A percentile compares a stretch with the other conserved stretches of the same genome.
Evolutionary conservation across 2,113 vertebrate genomes (phyloP).

Genomic region (Orthonyx spaldingii): DNA sequence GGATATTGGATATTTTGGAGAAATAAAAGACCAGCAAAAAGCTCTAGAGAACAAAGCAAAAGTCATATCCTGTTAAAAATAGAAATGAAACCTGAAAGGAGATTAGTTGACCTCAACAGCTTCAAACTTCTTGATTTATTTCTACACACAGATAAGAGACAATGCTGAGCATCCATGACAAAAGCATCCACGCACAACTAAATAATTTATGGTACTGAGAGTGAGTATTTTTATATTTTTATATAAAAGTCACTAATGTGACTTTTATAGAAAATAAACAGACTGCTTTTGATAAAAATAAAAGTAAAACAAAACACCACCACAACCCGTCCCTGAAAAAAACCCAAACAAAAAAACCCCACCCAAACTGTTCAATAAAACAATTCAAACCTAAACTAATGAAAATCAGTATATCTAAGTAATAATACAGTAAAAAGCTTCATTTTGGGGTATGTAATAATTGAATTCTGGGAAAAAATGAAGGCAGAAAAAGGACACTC

Average conservation of each 20-base stretch:
- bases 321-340: background rate
- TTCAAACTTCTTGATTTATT: background rate
- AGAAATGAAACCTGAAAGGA: background rate
- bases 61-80: background rate
- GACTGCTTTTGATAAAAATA: background rate
- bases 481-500: background rate
- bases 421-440: background rate
- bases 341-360: rapidly evolving
- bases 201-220: background rate
- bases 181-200: background rate
- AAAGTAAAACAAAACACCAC: background rate
- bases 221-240: too few species aligned
- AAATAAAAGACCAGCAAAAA: slow-evolving; percentile 1
- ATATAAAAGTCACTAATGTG: background rate
- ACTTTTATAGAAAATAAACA: background rate
- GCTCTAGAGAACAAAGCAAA: background rate
- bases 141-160: background rate
- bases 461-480: background rate
- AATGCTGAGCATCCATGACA: background rate
- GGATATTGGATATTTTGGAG: background rate
- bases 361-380: background rate
- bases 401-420: background rate
- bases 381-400: background rate
- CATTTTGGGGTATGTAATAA: background rate
- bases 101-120: background rate